Conservation (phyloP, 2,888 invertebrate species). For the Netelia inedita region DNA sequence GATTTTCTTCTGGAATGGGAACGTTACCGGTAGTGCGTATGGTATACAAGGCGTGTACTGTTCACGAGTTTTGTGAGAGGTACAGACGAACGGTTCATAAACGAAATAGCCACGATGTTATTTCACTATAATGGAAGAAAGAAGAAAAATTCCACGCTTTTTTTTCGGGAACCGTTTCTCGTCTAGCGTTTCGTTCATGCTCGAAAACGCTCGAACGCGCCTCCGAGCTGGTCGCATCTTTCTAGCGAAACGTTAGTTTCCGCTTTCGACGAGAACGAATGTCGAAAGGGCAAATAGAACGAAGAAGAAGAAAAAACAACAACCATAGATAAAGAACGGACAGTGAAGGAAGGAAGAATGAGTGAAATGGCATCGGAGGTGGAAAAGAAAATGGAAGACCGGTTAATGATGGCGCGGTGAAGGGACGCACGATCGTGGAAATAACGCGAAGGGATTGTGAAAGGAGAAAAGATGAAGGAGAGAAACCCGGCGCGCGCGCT, state of each 20-base stretch:
- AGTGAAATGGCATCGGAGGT: constrained; percentile 1
- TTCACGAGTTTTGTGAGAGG: not conserved
- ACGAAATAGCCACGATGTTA: constrained; percentile 28
- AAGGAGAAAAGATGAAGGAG: constrained; percentile 28
- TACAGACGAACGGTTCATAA: constrained; percentile 50
- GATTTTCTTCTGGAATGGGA: constrained; percentile 25
- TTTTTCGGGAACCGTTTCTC: constrained; percentile 52
- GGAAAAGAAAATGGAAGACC: constrained; percentile 35
- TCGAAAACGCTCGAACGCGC: constrained; percentile 7
- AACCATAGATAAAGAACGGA: constrained; percentile 18
- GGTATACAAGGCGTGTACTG: not conserved
- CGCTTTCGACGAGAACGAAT: constrained; percentile 10
- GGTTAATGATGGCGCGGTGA: constrained; percentile 57
- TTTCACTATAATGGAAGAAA: constrained; percentile 42
- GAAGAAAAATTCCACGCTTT: constrained; percentile 30
- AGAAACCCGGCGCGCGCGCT: constrained; percentile 54
- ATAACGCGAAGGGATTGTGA: constrained; percentile 17
- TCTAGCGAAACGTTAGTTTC: constrained; percentile 35
- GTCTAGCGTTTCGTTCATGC: constrained; percentile 54
- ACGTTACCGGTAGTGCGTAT: not conserved
- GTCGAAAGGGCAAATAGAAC: not conserved
- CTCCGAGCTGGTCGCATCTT: constrained; percentile 9
- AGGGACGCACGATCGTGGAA: constrained; percentile 10
- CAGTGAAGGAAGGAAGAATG: not conserved
- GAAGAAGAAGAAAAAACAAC: constrained; percentile 16